Evolutionary conservation across 2,797 vertebrate genomes (phyloP), one percentile per base, ranked within the genome.

Genomic region (Tamandua tetradactyla): DNA sequence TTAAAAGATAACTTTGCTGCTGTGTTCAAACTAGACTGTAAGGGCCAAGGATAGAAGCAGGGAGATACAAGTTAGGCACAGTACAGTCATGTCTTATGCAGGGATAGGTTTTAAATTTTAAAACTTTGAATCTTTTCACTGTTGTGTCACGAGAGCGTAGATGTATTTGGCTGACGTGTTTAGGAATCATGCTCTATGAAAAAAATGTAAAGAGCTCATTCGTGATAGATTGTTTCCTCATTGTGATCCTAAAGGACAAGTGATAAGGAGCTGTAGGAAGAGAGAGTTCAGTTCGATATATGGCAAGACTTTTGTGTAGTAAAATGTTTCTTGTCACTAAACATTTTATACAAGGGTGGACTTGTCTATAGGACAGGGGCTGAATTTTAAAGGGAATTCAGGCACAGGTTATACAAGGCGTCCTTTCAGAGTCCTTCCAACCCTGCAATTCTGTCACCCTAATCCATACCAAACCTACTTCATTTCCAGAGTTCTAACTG

Each of bases 381-480:
- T 64, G 4, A n/a, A 42, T 89, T 74, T 69, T 40, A 76, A 93
- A 76, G 80, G 59, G 40, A 95, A 94, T 64, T 35, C 68, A 89
- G 68, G 49, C 55, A 59, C 0, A 1, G 22, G 40, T 74, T 89
- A 57, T 40, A 86, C 7, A 23, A 52, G 61, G 72, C 62, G 57
- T 20, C 75, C 40, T 91, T 88, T 80, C 40, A 57, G 27, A 71
- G 76, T 83, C 44, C 91, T 89, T 94, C 75, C 47, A 61, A 61
- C 42, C 22, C 81, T 93, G 42, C 47, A 89, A 78, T 42, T 66
- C 35, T 5, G 20, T 86, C 52, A 69, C 79, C 91, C 35, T 79
- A 87, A 82, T 91, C 42, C 69, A 85, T 5, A 92, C 25, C 88
- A 95, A 89, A 81, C 47, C 25, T 66, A 90, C 42, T 84, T 84